Conservation (phyloP, 2,797 vertebrate species). For the Ceryle rudis region DNA sequence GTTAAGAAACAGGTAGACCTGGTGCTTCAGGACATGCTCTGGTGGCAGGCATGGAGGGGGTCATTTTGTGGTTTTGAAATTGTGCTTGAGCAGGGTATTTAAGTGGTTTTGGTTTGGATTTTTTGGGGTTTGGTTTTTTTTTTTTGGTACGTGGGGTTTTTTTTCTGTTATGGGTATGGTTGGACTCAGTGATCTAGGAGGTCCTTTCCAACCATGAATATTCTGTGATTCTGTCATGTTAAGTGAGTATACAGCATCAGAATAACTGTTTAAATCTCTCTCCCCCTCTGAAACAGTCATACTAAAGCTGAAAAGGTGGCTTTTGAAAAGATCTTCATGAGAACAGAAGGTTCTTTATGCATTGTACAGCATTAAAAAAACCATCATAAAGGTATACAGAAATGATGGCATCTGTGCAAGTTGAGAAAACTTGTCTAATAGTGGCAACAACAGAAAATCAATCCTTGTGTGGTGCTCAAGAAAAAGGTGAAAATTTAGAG, state of each 20-base stretch:
- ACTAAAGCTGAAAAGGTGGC: not conserved
- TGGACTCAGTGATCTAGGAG: too few relatives aligned
- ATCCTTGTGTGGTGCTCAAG: not conserved
- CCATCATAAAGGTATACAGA: not conserved
- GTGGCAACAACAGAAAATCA: not conserved
- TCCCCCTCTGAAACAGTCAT: not conserved
- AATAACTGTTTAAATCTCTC: conserved; percentile 46
- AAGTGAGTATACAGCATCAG: conserved; percentile 54
- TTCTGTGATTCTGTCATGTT: not conserved
- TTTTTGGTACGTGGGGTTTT: too few relatives aligned
- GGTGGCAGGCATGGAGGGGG: too few relatives aligned
- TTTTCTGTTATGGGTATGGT: too few relatives aligned
- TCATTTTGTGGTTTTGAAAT: too few relatives aligned
- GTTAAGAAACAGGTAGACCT: too few relatives aligned
- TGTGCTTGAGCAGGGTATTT: too few relatives aligned
- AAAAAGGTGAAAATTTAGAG: not conserved
- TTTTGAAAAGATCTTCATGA: conserved; percentile 17
- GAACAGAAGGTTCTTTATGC: conserved; percentile 3
- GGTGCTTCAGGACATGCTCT: too few relatives aligned
- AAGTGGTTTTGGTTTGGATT: too few relatives aligned
- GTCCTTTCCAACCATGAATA: too few relatives aligned
- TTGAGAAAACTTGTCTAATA: not conserved
- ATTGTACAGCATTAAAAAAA: not conserved
- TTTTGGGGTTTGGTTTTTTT: too few relatives aligned
- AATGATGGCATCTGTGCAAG: not conserved